A percentile compares a stretch with the other conserved stretches of the same genome.
These are phyloP conservation scores for Potorous gilbertii DNA, from an alignment of 2,797 vertebrate species.

Conservation along the genomic window DNA sequence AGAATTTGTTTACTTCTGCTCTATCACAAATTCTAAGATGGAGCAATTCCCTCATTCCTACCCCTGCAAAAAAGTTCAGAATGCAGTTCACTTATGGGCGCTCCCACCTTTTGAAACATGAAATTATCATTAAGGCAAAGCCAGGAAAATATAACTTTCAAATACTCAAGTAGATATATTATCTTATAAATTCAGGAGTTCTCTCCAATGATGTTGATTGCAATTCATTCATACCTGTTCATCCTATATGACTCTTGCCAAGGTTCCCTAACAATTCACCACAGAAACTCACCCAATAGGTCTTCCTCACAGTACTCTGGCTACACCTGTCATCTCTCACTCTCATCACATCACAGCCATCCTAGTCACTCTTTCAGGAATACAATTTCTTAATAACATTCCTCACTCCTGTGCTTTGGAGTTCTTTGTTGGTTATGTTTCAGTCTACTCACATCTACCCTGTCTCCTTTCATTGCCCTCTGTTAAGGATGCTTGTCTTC, in stretches of 20 bases:
- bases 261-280: neutral
- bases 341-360: neutral
- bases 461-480: neutral
- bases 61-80: neutral
- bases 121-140: neutral
- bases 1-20: neutral
- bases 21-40: neutral
- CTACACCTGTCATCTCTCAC: neutral
- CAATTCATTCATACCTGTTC: neutral
- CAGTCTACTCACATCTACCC: neutral
- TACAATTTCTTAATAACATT: neutral
- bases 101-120: neutral
- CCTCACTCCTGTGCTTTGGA: neutral
- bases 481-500: neutral
- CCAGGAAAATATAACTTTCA: neutral
- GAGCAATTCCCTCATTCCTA: neutral
- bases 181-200: neutral
- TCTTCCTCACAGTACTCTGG: neutral
- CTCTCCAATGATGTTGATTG: neutral
- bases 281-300: neutral
- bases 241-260: neutral
- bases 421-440: neutral
- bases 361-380: neutral
- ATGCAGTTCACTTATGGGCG: neutral
- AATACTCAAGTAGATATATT: neutral